Evolutionary conservation across 2,797 vertebrate species (phyloP).

Genomic region (Macroramphosus scolopax): DNA sequence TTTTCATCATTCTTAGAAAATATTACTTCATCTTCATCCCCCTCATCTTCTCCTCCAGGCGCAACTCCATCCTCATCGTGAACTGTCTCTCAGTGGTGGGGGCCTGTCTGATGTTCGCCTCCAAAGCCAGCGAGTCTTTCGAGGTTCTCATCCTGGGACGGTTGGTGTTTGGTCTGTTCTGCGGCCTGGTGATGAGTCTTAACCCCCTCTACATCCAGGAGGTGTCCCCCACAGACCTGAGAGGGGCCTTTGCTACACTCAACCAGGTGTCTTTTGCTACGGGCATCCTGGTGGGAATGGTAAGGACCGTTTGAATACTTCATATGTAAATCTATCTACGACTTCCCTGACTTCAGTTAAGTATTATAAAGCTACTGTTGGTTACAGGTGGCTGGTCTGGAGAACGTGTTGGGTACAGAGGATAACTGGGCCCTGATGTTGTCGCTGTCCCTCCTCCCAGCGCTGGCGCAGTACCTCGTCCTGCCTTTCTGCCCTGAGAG

Average conservation of each 20-base stretch:
- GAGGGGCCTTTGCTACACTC: conserved; percentile 79
- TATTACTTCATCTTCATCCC: neutral
- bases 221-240: conserved; percentile 76
- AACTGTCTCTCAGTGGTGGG: conserved; percentile 76
- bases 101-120: conserved; percentile 73
- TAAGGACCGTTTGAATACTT: conserved; percentile 39
- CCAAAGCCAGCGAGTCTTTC: conserved; percentile 72
- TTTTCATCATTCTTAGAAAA: neutral
- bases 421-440: conserved; percentile 77
- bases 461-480: conserved; percentile 71
- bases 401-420: conserved; percentile 74
- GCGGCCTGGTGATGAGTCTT: conserved; percentile 80
- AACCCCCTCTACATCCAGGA: conserved; percentile 83
- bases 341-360: too few relatives aligned
- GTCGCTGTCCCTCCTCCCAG: conserved; percentile 78
- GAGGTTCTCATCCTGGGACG: conserved; percentile 79
- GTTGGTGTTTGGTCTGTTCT: conserved; percentile 79
- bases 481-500: conserved; percentile 81
- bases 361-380: too few relatives aligned
- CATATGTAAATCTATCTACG: too few relatives aligned
- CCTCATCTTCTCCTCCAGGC: conserved; percentile 39
- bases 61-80: conserved; percentile 79
- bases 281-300: conserved; percentile 80
- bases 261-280: conserved; percentile 79
- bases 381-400: conserved; percentile 76